Conservation (phyloP, 2,888 invertebrate genomes). For the Cataglyphis rosenhaueri region DNA sequence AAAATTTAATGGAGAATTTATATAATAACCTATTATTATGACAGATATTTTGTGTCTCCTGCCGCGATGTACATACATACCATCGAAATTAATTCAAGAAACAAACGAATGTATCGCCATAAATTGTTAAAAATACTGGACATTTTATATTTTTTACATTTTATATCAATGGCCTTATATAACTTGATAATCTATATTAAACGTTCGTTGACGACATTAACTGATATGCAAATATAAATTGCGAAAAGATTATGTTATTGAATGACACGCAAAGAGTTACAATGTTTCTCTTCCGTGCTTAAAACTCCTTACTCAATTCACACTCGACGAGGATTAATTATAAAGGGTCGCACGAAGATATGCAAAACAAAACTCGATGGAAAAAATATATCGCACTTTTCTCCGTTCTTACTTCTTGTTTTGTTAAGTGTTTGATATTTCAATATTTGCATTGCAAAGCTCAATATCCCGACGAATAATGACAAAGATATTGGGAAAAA, state of each 20-base stretch:
- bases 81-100: conserved; percentile 12
- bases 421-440: conserved; percentile 26
- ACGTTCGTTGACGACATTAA: conserved; percentile 5
- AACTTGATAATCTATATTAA: not conserved
- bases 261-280: conserved; percentile 24
- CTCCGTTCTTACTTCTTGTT: not conserved
- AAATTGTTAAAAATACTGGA: conserved; percentile 12
- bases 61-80: not conserved
- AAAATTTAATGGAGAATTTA: conserved; percentile 12
- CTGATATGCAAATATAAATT: conserved; percentile 35
- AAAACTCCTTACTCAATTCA: conserved; percentile 38
- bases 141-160: conserved; percentile 1
- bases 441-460: conserved; percentile 44
- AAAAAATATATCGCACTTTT: conserved; percentile 23
- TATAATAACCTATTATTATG: conserved; percentile 34
- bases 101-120: conserved; percentile 13
- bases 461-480: conserved; percentile 12
- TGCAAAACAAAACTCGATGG: conserved; percentile 43
- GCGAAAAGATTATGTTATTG: conserved; percentile 28
- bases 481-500: conserved; percentile 15
- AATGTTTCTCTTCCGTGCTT: conserved; percentile 31
- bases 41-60: conserved; percentile 48
- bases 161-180: not conserved
- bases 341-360: conserved; percentile 24
- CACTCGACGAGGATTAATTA: conserved; percentile 31